A percentile compares a stretch with the other conserved stretches of the same genome.
Conservation (phyloP, 2,888 invertebrate genomes). For the Erynnis tages region DNA sequence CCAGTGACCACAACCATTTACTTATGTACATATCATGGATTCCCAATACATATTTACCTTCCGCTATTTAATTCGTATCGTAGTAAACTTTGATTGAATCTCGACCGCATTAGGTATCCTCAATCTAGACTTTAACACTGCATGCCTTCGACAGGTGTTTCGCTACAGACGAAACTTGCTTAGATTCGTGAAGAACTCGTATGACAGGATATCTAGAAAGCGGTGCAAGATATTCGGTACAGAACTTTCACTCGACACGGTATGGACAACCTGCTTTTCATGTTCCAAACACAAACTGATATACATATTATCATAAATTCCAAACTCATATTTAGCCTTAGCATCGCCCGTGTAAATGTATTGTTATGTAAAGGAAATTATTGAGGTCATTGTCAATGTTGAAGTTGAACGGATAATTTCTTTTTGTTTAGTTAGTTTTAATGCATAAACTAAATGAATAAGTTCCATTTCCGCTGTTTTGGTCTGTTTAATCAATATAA, state of each 20-base stretch:
- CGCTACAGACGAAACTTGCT: constrained; percentile 51
- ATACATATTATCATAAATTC: not conserved
- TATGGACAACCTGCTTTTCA: constrained; percentile 41
- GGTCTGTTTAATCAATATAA: too few species aligned
- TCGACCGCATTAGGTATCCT: not conserved
- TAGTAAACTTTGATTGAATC: not conserved
- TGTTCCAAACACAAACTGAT: constrained; percentile 4
- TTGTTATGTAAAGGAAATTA: not conserved
- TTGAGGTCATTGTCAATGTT: too few species aligned
- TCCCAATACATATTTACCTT: not conserved
- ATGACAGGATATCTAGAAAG: constrained; percentile 56
- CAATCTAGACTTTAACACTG: constrained; percentile 17
- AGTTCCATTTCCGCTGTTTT: too few species aligned
- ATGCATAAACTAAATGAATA: too few species aligned
- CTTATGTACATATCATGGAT: too few species aligned
- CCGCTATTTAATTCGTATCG: too few species aligned
- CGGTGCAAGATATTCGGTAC: constrained; percentile 57
- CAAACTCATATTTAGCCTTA: constrained; percentile 4
- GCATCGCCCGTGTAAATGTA: not conserved
- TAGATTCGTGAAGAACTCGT: constrained; percentile 58
- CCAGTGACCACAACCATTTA: too few species aligned
- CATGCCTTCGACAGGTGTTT: constrained; percentile 55
- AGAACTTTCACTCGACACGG: constrained; percentile 66
- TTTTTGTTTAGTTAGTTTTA: too few species aligned
- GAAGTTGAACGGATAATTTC: too few species aligned